These are phyloP conservation scores for Eidolon dupreanum DNA, from an alignment of 2,797 vertebrate genomes.

Conservation along the genomic window DNA sequence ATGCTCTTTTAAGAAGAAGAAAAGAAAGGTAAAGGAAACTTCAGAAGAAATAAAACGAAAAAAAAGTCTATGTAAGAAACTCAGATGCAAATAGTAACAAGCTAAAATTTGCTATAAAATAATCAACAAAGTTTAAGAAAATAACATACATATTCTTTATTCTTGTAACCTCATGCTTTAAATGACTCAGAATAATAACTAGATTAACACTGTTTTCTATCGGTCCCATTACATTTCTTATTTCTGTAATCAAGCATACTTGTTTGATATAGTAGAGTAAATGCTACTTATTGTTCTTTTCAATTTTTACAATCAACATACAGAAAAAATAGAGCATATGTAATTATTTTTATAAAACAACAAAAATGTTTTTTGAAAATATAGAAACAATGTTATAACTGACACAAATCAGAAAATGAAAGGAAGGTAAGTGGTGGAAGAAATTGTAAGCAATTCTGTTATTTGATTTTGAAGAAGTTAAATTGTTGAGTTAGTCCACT, in stretches of 20 bases:
- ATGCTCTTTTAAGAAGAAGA: not conserved
- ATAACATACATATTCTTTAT: not conserved
- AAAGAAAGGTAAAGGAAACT: not conserved
- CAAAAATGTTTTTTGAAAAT: not conserved
- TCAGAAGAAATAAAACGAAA: not conserved
- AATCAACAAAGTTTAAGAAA: not conserved
- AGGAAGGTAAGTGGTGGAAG: not conserved
- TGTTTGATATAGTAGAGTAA: not conserved
- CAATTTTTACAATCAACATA: not conserved
- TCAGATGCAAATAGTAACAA: not conserved
- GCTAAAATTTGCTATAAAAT: not conserved
- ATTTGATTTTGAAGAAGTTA: not conserved
- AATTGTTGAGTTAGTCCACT: not conserved
- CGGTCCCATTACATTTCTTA: not conserved
- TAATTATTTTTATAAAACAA: not conserved
- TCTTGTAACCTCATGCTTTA: not conserved
- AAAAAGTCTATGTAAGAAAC: not conserved
- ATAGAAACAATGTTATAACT: not conserved
- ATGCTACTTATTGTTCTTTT: not conserved
- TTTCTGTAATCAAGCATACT: not conserved
- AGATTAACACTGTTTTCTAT: not conserved
- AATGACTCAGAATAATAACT: not conserved
- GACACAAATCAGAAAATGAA: not conserved
- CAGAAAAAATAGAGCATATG: not conserved
- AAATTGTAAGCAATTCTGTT: not conserved